Evolutionary conservation across 1,140 invertebrate species (phyloP), one percentile per base, ranked within the genome.

Genomic region (Papilio aristodemus): DNA sequence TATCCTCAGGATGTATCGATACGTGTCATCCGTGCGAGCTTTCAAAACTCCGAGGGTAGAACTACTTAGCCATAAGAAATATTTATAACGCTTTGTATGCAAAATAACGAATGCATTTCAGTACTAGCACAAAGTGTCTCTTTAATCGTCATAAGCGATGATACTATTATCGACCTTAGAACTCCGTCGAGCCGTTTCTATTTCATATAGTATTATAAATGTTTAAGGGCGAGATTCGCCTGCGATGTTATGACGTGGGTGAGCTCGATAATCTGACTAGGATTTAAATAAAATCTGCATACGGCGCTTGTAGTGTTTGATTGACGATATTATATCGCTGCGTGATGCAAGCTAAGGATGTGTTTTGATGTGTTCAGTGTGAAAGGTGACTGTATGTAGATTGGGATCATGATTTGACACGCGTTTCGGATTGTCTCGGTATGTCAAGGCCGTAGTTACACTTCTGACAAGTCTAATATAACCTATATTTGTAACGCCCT

Each of bases 71-170:
- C 79, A 81, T 85, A 80, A 78, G 80, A 81, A 87, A 87, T 88
- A 87, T 90, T 90, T 90, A 90, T 90, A 87, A 84, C 78, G 81
- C 87, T 90, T 90, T 90, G 87, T 90, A 90, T 90, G 87, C 85
- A 88, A 90, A 90, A 82, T 78, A 79, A 71, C 74, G 81, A 80
- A 83, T 83, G 79, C 83, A 84, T 81, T 80, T 79, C 75, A 73
- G 67, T 76, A 69, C 70, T 72, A 37, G 66, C 64, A 70, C 68
- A 63, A 76, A 69, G 74, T 80, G 78, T 77, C 74, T 79, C 58
- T 81, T 76, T 80, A 81, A 76, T 76, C 71, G 74, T 67, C 66
- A 71, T 70, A 64, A 50, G 63, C 54, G 63, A 69, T 66, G 72
- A 79, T 76, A 68, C 76, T 74, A 88, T 80, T 83, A 70, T 83